Evolutionary conservation across 2,888 invertebrate species (phyloP).

Genomic region (Sericinus montela): DNA sequence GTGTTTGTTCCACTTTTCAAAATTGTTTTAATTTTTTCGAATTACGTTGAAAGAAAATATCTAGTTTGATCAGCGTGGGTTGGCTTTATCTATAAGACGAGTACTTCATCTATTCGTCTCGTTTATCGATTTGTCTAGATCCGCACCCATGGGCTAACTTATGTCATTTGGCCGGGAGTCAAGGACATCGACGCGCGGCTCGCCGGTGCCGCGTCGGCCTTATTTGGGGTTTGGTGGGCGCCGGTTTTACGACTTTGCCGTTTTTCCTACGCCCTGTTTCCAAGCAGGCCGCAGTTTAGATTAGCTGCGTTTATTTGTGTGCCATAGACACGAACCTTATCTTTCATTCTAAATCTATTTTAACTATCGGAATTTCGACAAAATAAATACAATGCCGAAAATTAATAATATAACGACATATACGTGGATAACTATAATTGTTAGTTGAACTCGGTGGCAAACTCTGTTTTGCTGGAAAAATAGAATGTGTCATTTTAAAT

Average conservation of each 20-base stretch:
- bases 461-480: slow-evolving; percentile 66
- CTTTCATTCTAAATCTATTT: no score
- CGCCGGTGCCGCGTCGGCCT: slow-evolving; percentile 65
- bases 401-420: slow-evolving; percentile 31
- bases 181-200: slow-evolving; percentile 67
- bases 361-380: no score
- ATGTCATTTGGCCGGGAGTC: slow-evolving; percentile 78
- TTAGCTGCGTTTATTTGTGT: slow-evolving; percentile 52
- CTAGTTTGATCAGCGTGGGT: slow-evolving; percentile 60
- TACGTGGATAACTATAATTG: slow-evolving; percentile 40
- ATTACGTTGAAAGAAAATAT: slow-evolving; percentile 52
- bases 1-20: background rate
- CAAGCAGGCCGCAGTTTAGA: slow-evolving; percentile 60
- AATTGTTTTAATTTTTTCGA: slow-evolving; percentile 43
- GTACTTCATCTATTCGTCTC: slow-evolving; percentile 63
- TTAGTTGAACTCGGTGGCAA: slow-evolving; percentile 45
- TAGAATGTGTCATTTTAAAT: slow-evolving; percentile 76
- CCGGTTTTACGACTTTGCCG: slow-evolving; percentile 76
- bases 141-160: slow-evolving; percentile 77
- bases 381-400: no score
- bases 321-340: slow-evolving; percentile 11
- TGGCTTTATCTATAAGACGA: slow-evolving; percentile 52
- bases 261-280: slow-evolving; percentile 70
- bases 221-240: slow-evolving; percentile 78
- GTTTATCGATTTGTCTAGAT: slow-evolving; percentile 74